Percentiles rank a stretch among this genome's conserved stretches.
Evolutionary conservation across 23 tunicate species (phyloP).

Genomic region (Aplidium turbinatum): DNA sequence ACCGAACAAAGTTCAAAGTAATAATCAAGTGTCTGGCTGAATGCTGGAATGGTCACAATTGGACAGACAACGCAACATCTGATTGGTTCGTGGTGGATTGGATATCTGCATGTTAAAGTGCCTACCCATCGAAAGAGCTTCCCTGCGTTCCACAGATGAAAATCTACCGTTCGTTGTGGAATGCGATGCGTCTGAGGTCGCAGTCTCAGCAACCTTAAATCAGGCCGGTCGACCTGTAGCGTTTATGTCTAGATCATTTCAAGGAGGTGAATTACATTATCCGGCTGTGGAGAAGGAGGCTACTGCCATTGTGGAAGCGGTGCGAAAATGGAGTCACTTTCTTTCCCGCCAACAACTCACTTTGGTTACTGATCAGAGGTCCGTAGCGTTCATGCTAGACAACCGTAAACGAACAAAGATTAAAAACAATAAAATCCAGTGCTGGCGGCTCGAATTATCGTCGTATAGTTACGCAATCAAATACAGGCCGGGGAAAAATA

Average conservation of each 20-base stretch:
- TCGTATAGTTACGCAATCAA: slow-evolving; percentile 22
- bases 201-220: slow-evolving; percentile 20
- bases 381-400: slow-evolving; percentile 53
- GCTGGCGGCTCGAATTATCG: slow-evolving; percentile 33
- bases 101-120: too few species aligned
- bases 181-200: slow-evolving; percentile 35
- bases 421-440: slow-evolving; percentile 34
- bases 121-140: not conserved
- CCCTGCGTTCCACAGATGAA: slow-evolving; percentile 23
- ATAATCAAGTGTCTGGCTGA: too few species aligned
- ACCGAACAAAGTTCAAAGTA: too few species aligned
- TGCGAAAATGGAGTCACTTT: slow-evolving; percentile 36
- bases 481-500: slow-evolving; percentile 26
- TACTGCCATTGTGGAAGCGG: slow-evolving; percentile 46
- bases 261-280: slow-evolving; percentile 10
- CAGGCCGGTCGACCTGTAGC: slow-evolving; percentile 50
- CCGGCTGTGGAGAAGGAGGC: slow-evolving; percentile 54
- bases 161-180: slow-evolving; percentile 29
- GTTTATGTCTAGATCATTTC: slow-evolving; percentile 14
- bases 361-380: slow-evolving; percentile 40
- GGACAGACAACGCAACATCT: too few species aligned
- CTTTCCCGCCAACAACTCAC: slow-evolving; percentile 9
- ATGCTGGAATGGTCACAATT: too few species aligned
- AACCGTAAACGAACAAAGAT: slow-evolving; percentile 7
- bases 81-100: too few species aligned